These are phyloP conservation scores for Oreonectes daqikongensis DNA, from an alignment of 2,797 vertebrate genomes.

Conservation along the genomic window DNA sequence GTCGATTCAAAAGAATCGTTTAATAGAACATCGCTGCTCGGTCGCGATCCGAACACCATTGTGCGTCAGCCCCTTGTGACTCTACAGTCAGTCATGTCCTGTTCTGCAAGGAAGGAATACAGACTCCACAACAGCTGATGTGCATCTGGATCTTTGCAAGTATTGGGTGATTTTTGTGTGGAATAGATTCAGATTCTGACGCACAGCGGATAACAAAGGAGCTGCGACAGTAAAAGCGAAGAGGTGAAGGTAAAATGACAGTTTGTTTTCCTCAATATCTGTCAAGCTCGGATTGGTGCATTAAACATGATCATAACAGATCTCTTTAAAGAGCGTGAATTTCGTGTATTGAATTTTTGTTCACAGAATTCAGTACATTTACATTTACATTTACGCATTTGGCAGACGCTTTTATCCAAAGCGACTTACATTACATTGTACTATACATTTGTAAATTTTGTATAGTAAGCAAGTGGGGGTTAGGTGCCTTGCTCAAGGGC, in stretches of 20 bases:
- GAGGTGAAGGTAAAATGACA: conserved; percentile 10
- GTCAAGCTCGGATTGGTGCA: no score
- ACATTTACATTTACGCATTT: no score
- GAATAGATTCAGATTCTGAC: background rate
- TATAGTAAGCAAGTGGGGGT: no score
- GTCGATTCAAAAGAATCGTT: conserved; percentile 1
- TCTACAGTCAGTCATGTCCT: conserved; percentile 63
- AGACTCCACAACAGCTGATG: conserved; percentile 54
- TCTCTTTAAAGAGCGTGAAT: background rate
- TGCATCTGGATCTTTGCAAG: conserved; percentile 10
- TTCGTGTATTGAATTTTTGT: background rate
- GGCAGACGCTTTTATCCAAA: no score
- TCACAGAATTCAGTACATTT: no score
- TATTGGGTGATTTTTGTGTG: conserved; percentile 16
- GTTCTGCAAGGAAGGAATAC: conserved; percentile 49
- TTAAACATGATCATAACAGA: background rate
- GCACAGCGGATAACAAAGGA: background rate
- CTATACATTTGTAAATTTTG: no score
- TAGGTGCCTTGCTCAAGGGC: no score
- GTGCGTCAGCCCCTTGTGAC: conserved; percentile 64
- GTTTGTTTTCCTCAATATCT: conserved; percentile 12
- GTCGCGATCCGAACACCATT: conserved; percentile 14
- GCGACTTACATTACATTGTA: no score
- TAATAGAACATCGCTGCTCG: background rate
- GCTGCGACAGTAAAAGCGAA: conserved; percentile 4